Conservation (phyloP, 2,113 vertebrate genomes). For the Chaetodon auriga region DNA sequence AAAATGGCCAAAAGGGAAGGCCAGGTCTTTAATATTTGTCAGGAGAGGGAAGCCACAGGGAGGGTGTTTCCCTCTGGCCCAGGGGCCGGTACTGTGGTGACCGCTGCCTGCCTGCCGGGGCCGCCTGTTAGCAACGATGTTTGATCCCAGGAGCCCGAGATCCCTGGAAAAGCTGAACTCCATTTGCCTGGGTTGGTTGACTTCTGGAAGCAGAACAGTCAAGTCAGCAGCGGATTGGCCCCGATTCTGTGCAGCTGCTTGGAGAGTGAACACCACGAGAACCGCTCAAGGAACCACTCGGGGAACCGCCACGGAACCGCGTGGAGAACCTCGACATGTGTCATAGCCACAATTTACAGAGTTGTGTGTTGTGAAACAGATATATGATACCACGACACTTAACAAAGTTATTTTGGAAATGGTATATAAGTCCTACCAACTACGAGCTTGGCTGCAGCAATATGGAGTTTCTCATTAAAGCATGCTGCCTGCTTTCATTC, state of each 20-base stretch:
- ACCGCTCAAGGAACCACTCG: conserved; percentile 74
- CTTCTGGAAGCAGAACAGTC: conserved; percentile 81
- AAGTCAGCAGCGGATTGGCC: conserved; percentile 71
- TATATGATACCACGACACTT: conserved; percentile 81
- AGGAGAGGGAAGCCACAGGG: conserved; percentile 84
- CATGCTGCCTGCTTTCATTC: conserved; percentile 7
- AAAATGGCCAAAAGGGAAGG: conserved; percentile 77
- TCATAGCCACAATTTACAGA: conserved; percentile 86
- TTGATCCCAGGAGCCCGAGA: conserved; percentile 80
- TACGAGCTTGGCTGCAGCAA: conserved; percentile 52
- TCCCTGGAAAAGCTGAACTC: conserved; percentile 82
- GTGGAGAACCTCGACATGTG: conserved; percentile 84
- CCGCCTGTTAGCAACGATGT: conserved; percentile 75
- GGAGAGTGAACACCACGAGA: conserved; percentile 69
- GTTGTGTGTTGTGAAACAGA: conserved; percentile 84
- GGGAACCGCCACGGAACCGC: conserved; percentile 75
- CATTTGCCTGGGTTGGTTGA: conserved; percentile 75
- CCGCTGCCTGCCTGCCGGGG: conserved; percentile 77
- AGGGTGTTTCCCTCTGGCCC: conserved; percentile 85
- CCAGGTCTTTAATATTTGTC: conserved; percentile 89
- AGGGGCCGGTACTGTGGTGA: conserved; percentile 79
- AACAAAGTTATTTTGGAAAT: conserved; percentile 85
- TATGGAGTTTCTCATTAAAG: conserved; percentile 68
- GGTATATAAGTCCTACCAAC: conserved; percentile 59
- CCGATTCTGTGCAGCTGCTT: conserved; percentile 76